Evolutionary conservation across 1,140 invertebrate species (phyloP).

Genomic region (Diabrotica virgifera): DNA sequence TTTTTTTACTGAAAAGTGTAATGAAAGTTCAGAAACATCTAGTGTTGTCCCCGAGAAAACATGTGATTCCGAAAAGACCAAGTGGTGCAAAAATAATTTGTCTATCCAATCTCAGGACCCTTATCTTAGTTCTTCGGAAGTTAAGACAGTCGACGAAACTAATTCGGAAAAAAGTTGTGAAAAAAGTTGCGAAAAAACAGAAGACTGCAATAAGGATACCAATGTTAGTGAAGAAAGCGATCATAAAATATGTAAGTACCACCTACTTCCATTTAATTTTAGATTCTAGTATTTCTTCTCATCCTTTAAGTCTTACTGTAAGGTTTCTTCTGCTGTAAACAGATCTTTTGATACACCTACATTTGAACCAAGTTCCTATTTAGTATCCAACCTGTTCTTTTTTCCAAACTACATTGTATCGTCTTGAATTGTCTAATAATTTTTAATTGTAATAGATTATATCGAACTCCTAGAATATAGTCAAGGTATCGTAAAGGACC

Average conservation of each 20-base stretch:
- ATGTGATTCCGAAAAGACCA: slow-evolving; percentile 10
- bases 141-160: slow-evolving; percentile 42
- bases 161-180: slow-evolving; percentile 35
- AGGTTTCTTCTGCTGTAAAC: too few species aligned
- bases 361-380: too few species aligned
- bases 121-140: slow-evolving; percentile 34
- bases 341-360: too few species aligned
- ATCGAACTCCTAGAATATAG: too few species aligned
- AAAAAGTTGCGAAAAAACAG: slow-evolving; percentile 24
- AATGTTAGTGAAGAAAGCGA: slow-evolving; percentile 13
- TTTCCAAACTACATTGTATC: too few species aligned
- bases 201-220: slow-evolving; percentile 31
- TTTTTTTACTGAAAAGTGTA: slow-evolving; percentile 14
- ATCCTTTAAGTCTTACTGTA: too few species aligned
- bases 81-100: slow-evolving; percentile 22
- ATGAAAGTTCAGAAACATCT: slow-evolving; percentile 9
- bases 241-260: slow-evolving; percentile 31
- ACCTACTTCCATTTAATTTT: too few species aligned
- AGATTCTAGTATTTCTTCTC: too few species aligned
- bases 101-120: slow-evolving; percentile 23
- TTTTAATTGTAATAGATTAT: too few species aligned
- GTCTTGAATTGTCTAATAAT: too few species aligned
- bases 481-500: too few species aligned
- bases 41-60: slow-evolving; percentile 15
- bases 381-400: too few species aligned